These are phyloP conservation scores for Poecile atricapillus DNA, from an alignment of 2,113 vertebrate species.

Conservation along the genomic window DNA sequence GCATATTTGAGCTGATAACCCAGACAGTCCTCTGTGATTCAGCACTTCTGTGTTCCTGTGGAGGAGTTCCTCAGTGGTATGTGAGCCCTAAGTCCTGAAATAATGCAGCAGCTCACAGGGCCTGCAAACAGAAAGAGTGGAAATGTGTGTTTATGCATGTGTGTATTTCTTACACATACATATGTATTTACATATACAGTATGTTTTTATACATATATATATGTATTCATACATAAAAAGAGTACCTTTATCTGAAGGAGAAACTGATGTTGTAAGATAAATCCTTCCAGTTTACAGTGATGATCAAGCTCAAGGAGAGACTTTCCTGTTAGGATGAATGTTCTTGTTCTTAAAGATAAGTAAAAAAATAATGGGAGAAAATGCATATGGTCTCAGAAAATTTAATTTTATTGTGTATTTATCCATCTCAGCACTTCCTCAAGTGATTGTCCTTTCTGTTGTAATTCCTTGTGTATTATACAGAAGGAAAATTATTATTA, in stretches of 20 bases:
- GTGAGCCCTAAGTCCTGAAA: not conserved
- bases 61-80: not conserved
- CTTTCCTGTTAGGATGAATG: not conserved
- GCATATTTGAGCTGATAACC: not conserved
- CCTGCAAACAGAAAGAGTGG: not conserved
- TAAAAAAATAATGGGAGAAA: not conserved
- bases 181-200: not conserved
- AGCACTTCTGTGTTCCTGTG: not conserved
- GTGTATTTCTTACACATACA: not conserved
- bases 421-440: not conserved
- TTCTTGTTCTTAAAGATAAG: not conserved
- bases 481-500: not conserved
- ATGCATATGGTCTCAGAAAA: not conserved
- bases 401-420: not conserved
- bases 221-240: not conserved
- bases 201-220: not conserved
- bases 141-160: not conserved
- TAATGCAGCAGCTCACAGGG: not conserved
- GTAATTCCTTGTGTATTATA: not conserved
- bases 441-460: not conserved
- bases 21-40: not conserved
- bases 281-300: not conserved
- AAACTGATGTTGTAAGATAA: not conserved
- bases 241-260: not conserved
- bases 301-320: not conserved